phyloP scores from a whole-genome alignment of 2,888 invertebrate genomes.

The Aleiodes alternator region DNA sequence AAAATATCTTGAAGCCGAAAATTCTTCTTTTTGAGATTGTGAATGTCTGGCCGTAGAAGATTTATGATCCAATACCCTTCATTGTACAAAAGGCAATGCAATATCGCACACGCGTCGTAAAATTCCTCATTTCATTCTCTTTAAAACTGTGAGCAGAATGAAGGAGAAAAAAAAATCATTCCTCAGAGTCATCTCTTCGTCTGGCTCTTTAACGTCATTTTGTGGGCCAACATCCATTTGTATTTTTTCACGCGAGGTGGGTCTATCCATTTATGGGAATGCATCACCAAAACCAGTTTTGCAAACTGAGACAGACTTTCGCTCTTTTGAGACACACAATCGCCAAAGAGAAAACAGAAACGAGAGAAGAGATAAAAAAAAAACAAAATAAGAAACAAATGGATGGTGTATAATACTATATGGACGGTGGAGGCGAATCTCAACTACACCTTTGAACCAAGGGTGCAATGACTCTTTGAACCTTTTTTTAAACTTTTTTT shows the following conservation, averaged over 20 bases:
- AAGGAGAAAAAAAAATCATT: no score
- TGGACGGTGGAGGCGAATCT: conserved; percentile 11
- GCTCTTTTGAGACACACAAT: conserved; percentile 22
- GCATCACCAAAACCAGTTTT: conserved; percentile 45
- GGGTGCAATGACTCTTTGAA: conserved; percentile 35
- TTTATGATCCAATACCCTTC: conserved; percentile 36
- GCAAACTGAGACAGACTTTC: conserved; percentile 36
- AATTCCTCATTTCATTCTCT: background rate
- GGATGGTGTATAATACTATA: conserved; percentile 15
- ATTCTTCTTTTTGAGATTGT: conserved; percentile 23
- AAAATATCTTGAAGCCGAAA: background rate
- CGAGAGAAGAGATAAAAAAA: background rate
- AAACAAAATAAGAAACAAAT: conserved; percentile 7
- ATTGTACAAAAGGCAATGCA: conserved; percentile 32
- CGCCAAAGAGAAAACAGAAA: background rate
- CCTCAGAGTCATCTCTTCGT: conserved; percentile 4
- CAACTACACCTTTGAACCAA: conserved; percentile 35
- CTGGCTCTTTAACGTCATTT: background rate
- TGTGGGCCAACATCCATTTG: conserved; percentile 15
- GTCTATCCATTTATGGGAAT: conserved; percentile 39
- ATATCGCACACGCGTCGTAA: conserved; percentile 40
- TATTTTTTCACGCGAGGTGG: conserved; percentile 18
- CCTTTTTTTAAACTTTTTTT: background rate
- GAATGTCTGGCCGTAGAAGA: conserved; percentile 26
- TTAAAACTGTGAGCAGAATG: conserved; percentile 4